Percentiles rank a stretch among this genome's conserved stretches.
phyloP scores from a whole-genome alignment of 2,113 vertebrate genomes.

The Brienomyrus brachyistius region DNA sequence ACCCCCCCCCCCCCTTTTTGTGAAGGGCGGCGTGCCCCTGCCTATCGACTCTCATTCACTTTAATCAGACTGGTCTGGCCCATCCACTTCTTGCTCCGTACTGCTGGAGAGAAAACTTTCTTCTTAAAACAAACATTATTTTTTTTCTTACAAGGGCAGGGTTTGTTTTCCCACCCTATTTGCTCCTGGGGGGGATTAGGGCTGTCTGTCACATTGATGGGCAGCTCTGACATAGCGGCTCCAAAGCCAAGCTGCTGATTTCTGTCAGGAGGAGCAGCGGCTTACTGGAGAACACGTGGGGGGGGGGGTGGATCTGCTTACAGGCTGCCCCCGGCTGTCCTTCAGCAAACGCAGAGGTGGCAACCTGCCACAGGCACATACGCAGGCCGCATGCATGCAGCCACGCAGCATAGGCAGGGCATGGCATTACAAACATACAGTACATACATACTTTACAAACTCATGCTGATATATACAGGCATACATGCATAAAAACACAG shows the following conservation, averaged over 20 bases:
- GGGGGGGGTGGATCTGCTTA: slow-evolving; percentile 69
- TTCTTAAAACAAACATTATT: slow-evolving; percentile 53
- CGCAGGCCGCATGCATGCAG: slow-evolving; percentile 49
- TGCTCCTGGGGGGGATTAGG: slow-evolving; percentile 69
- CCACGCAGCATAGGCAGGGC: not conserved
- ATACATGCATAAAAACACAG: not conserved
- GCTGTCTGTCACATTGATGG: slow-evolving; percentile 67
- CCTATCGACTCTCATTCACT: not conserved
- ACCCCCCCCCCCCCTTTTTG: not conserved
- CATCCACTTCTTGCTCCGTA: slow-evolving; percentile 16
- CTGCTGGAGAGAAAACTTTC: slow-evolving; percentile 52
- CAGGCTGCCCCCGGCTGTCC: slow-evolving; percentile 64
- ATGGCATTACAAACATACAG: slow-evolving; percentile 14
- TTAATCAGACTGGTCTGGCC: slow-evolving; percentile 18
- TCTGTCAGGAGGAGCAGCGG: slow-evolving; percentile 57
- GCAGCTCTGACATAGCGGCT: slow-evolving; percentile 67
- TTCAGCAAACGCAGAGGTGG: slow-evolving; percentile 59
- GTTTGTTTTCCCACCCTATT: slow-evolving; percentile 64
- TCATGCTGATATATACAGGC: not conserved
- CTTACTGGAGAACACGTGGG: slow-evolving; percentile 69
- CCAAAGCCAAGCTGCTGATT: slow-evolving; percentile 69
- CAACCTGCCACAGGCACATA: slow-evolving; percentile 62
- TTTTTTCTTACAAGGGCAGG: slow-evolving; percentile 48
- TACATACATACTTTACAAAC: slow-evolving; percentile 30
- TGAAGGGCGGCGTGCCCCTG: not conserved